Evolutionary conservation across 2,888 invertebrate species (phyloP), one percentile per base, ranked within the genome.

Genomic region (Macrophya alboannulata): DNA sequence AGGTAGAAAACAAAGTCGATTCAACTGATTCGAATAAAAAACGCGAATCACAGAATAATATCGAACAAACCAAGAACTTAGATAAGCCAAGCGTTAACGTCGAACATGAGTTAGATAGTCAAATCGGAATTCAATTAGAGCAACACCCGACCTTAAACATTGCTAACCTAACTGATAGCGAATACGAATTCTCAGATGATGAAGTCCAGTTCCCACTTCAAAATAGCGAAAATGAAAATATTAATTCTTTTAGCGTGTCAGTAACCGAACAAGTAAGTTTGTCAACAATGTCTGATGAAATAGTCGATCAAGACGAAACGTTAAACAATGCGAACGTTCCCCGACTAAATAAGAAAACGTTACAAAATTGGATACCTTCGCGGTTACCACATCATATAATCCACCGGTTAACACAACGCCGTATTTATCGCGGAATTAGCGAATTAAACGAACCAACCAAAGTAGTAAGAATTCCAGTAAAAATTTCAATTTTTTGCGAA

Each of bases 401-500:
- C 0, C 74, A 85, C 43, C 72, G 81, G 21, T 62, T 85, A 25
- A n/a, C 83, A 0, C 55, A 81, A 71, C 62, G 85, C 6, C 83
- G 83, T n/a, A 83, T 83, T 8, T 83, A 25, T 40, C 40, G 83
- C 4, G 17, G 10, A 1, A 15, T 3, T 10, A 76, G 51, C 17
- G 31, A 4, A 25, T 37, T 12, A 82, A 85, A 51, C 72, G 87
- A 87, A 79, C 85, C 87, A 21, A 62, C 12, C 0, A 85, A 77
- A 10, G 37, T 43, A 4, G 71, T 84, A 21, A 81, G 82, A 65
- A 85, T 86, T 45, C 84, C 86, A 0, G 68, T 86, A 45, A 81
- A 84, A 31, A 85, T 86, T 10, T 62, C 51, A 12, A 85, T 87
- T 51, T 87, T 76, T 12, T 86, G 87, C 43, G 51, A 83, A 4